phyloP scores from a whole-genome alignment of 2,888 invertebrate species.

The Heliconius ethilla region DNA sequence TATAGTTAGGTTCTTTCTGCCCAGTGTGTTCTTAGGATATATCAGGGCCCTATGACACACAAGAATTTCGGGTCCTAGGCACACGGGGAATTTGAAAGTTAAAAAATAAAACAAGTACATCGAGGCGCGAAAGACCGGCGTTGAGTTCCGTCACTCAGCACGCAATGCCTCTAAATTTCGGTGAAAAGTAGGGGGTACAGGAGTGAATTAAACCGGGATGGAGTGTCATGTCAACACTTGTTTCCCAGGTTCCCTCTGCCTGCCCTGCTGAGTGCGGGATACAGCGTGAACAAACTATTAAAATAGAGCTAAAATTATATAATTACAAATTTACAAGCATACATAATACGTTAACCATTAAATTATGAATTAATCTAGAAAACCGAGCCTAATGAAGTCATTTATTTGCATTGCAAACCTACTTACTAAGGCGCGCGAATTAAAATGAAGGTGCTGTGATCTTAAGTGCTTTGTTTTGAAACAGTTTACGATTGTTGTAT shows the following conservation, averaged over 20 bases:
- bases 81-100: no score
- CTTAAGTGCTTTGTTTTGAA: conserved; percentile 30
- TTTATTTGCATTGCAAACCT: conserved; percentile 46
- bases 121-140: no score
- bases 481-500: conserved; percentile 2
- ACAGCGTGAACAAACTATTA: background rate
- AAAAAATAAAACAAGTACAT: no score
- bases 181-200: no score
- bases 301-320: background rate
- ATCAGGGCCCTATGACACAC: no score
- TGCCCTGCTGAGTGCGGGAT: background rate
- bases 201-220: background rate
- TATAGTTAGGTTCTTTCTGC: no score
- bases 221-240: background rate
- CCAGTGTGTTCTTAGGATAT: no score
- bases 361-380: conserved; percentile 41
- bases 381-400: conserved; percentile 42
- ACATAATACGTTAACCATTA: background rate
- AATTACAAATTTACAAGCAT: background rate
- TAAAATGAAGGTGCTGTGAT: conserved; percentile 36
- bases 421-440: conserved; percentile 23
- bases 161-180: no score
- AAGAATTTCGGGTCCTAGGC: no score
- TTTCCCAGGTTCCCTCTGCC: background rate
- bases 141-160: no score